phyloP scores from a whole-genome alignment of 2,113 vertebrate genomes.

The Mesitornis unicolor region DNA sequence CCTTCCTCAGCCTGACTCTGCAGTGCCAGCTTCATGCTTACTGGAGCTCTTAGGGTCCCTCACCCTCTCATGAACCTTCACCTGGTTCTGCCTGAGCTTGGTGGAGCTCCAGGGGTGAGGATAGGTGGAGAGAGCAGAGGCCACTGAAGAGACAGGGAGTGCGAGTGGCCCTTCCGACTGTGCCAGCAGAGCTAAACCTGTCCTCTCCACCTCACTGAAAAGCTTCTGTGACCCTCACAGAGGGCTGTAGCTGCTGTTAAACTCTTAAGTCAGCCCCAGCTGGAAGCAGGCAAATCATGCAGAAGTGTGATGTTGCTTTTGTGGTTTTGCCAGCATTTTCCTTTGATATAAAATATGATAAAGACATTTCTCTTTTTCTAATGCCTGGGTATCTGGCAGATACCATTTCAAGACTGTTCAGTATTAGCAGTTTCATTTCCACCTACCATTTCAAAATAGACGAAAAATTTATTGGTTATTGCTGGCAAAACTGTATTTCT shows the following conservation, averaged over 20 bases:
- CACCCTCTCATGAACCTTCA: rapidly evolving
- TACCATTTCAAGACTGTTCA: not conserved
- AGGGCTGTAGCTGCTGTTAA: not conserved
- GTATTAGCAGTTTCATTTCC: not conserved
- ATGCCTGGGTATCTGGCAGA: not conserved
- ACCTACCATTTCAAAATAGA: not conserved
- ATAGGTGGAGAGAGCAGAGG: not conserved
- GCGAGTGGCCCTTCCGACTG: not conserved
- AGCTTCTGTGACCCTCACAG: not conserved
- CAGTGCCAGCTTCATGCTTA: not conserved
- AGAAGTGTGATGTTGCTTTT: not conserved
- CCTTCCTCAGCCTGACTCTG: not conserved
- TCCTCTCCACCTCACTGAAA: not conserved
- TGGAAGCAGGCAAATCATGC: not conserved
- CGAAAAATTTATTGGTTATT: not conserved
- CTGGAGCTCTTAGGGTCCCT: not conserved
- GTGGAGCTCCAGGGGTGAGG: not conserved
- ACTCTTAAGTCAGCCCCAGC: not conserved
- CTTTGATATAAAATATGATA: not conserved
- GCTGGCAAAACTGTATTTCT: not conserved
- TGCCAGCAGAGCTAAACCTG: not conserved
- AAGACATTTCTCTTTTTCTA: not conserved
- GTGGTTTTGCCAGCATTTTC: not conserved
- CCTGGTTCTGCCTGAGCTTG: not conserved
- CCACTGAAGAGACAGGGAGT: not conserved